Base-by-base conservation (phyloP, 23 tunicate genomes). In the Phallusia fumigata region DNA sequence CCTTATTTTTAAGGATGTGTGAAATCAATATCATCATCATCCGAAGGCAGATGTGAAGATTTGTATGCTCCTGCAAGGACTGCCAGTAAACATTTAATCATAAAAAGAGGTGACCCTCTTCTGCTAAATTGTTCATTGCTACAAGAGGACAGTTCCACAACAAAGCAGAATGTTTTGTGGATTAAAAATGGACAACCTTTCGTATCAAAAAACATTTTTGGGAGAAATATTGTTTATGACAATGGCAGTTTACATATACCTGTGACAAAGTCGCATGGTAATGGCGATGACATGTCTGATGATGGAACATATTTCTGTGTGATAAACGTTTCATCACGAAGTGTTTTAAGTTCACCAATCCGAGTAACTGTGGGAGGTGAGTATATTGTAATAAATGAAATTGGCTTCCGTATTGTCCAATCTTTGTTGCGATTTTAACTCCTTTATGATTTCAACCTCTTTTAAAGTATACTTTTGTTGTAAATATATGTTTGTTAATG, bases 91-190 rank as follows among this genome's bases (percentile, higher is more conserved):
- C 69, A 58, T 21, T 58, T 58, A 58, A 58, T 24, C 26, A 58
- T 58, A 21, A 58, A 58, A 58, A 58, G 69, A 13, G 69, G 69
- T 58, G 69, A 58, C 69, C 69, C 69, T 58, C 69, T 58, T 58
- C 69, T 58, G 28, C 69, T 58, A 21, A 58, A 58, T 16, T 58
- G 69, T 16, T 58, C 69, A 58, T 58, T 58, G 69, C 69, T 21
- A 58, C 69, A 58, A 24, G 5, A 58, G 13, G 69, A 58, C 28
- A 58, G 26, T 58, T 58, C 69, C 28, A 22, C 69, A 58, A 5
- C 10, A 5, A 40, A 40, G 10, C 8, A 58, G 28, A 58, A 13
- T 16, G 28, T 58, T 6, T 13, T 21, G 28, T 58, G 69, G 69
- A 58, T 58, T 58, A 58, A 58, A 58, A 58, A 58, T 58, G 69